Base-by-base conservation (phyloP, 2,888 invertebrate species). In the Ochlodes sylvanus region DNA sequence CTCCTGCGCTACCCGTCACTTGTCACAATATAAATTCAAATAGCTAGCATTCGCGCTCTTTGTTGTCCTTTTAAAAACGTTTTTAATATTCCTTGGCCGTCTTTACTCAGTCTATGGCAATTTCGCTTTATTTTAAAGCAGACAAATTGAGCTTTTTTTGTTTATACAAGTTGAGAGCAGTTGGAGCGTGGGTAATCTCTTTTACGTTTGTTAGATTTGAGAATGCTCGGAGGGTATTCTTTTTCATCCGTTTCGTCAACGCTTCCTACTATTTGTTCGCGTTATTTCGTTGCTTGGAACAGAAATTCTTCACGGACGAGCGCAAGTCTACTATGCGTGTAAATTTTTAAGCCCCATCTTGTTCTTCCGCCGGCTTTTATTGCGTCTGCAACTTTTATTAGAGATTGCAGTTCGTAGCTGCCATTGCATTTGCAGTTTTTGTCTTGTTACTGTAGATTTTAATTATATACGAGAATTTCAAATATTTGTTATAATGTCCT, bases 151-250 rank as follows among this genome's bases (percentile, higher is more conserved):
- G 88, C 85, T 86, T 90, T 80, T 87, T 92, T 91, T 92, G 90
- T 91, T 90, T 91, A 86, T 90, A 87, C 88, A 92, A 92, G 90
- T 90, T 88, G 87, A 84, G 85, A 88, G 83, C 91, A 90, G 89
- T 87, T 86, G 87, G 88, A 89, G 90, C 90, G 88, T 84, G 78
- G 87, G 90, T 92, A 93, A 92, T 92, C 91, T 90, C 89, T 87
- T 92, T 92, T 89, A 84, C 88, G 90, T 90, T 90, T 88, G 91
- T 90, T 86, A 85, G 87, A 88, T 89, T 89, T 86, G 87, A 88
- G 88, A 87, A 83, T 84, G 80, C 77, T 77, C 73, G 62, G 70
- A 72, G 78, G 75, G 78, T 82, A 82, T 86, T 84, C 82, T 87
- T 89, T 90, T 90, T 87, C 86, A 84, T 87, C 86, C 83, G 81